Base-by-base conservation (phyloP, 2,113 vertebrate genomes). In the Pachyramphus minor region DNA sequence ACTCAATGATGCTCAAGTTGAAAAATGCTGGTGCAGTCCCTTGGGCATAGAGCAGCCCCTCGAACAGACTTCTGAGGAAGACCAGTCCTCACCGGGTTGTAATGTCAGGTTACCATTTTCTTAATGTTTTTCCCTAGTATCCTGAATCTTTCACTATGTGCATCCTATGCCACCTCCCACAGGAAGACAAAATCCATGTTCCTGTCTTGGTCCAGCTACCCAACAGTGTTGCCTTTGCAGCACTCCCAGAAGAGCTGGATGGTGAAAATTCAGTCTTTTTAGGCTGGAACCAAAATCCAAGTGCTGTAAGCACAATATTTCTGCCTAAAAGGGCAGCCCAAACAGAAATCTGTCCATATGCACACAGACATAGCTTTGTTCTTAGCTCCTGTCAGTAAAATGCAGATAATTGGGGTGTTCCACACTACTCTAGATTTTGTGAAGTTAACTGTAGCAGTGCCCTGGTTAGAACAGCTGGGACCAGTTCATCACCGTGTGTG, bases 331-430 rank as follows among this genome's bases (percentile, higher is more conserved):
- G 2, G 3, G 9, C 5, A 49, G 4, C 7, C 25, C 17, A n/a
- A 42, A 55, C 6, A 63, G 47, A 71, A 66, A 84, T 52, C 23
- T 84, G 53, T 27, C 3, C 4, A 9, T 23, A 37, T 16, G 16
- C 7, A n/a, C 8, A 10, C 2, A 41, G n/a, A 17, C 2, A 1
- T 7, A 2, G 1, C 16, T 33, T 16, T 6, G 24, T 74, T 81
- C 66, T 55, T 37, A 47, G 25, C 31, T 78, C 20, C 55, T 9
- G 2, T 8, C 41, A 53, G n/a, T 19, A 49, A 89, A 87, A 67
- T 4, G 19, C 23, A 63, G 39, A 5, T 30, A 77, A 39, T 4
- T 58, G 7, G 9, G 17, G 20, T 37, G 27, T 24, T 39, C 45
- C 60, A 55, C 3, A 0, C 18, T 27, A 4, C 9, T 27, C 10